phyloP scores from a whole-genome alignment of 2,113 vertebrate species.

The Geococcyx californianus region DNA sequence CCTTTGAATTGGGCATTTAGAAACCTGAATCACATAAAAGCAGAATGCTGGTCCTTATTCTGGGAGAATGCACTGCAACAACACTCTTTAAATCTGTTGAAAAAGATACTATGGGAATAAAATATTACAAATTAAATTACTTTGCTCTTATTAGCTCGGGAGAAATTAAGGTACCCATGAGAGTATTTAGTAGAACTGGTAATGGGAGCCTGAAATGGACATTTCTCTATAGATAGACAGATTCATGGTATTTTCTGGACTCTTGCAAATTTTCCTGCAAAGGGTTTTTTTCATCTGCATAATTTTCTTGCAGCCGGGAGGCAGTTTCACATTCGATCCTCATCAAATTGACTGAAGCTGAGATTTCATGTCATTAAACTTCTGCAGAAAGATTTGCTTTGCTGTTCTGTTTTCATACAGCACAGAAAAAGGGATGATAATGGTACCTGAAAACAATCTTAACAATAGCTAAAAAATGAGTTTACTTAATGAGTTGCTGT shows the following conservation, averaged over 20 bases:
- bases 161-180: background rate
- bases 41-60: background rate
- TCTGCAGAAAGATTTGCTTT: background rate
- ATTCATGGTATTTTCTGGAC: background rate
- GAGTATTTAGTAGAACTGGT: background rate
- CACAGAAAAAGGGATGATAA: background rate
- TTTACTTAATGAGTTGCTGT: slow-evolving; percentile 4
- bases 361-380: background rate
- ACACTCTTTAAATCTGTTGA: background rate
- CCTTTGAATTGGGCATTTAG: background rate
- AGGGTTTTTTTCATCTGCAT: background rate
- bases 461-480: background rate
- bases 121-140: background rate
- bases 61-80: background rate
- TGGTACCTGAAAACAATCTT: background rate
- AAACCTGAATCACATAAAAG: background rate
- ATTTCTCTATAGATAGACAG: background rate
- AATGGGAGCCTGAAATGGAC: background rate
- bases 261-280: background rate
- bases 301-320: background rate
- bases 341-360: slow-evolving; percentile 1
- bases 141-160: background rate
- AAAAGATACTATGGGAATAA: background rate
- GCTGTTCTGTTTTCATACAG: background rate
- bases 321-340: slow-evolving; percentile 17